phyloP scores from a whole-genome alignment of 1,140 invertebrate species.

The Cyrtorhinus lividipennis region DNA sequence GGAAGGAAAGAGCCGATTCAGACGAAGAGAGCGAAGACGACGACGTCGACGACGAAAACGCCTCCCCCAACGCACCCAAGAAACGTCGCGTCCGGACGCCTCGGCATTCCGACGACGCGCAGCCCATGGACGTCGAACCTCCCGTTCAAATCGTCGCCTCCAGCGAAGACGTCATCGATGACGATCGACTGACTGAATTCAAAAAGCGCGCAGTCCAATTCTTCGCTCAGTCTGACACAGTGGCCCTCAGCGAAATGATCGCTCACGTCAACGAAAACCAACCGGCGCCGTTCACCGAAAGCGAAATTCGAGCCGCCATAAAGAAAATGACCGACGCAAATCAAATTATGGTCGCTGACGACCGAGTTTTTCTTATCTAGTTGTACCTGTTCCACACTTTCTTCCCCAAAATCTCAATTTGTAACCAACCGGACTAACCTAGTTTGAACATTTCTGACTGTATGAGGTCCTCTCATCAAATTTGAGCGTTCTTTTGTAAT shows the following conservation, averaged over 20 bases:
- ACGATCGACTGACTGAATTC: constrained; percentile 43
- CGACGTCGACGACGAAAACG: constrained; percentile 19
- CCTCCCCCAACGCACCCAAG: constrained; percentile 17
- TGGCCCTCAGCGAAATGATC: constrained; percentile 42
- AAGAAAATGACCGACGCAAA: constrained; percentile 74
- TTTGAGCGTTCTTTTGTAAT: too few species aligned
- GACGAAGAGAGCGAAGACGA: constrained; percentile 18
- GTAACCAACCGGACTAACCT: too few species aligned
- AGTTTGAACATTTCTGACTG: too few species aligned
- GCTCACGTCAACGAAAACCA: constrained; percentile 45
- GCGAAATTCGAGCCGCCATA: constrained; percentile 64
- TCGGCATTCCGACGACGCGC: neutral
- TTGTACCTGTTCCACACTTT: too few species aligned
- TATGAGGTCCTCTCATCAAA: too few species aligned
- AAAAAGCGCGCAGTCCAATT: constrained; percentile 44
- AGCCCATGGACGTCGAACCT: neutral
- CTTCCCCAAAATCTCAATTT: too few species aligned
- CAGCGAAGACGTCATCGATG: neutral
- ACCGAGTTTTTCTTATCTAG: constrained; percentile 71
- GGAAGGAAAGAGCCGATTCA: constrained; percentile 12
- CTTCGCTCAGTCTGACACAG: constrained; percentile 53
- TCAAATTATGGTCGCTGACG: constrained; percentile 80
- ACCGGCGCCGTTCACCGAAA: constrained; percentile 41
- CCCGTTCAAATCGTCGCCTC: neutral
- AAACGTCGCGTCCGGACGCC: neutral